A percentile compares a stretch with the other conserved stretches of the same genome.
Conservation (phyloP, 2,797 vertebrate genomes). For the Stomatorhinus walkeri region DNA sequence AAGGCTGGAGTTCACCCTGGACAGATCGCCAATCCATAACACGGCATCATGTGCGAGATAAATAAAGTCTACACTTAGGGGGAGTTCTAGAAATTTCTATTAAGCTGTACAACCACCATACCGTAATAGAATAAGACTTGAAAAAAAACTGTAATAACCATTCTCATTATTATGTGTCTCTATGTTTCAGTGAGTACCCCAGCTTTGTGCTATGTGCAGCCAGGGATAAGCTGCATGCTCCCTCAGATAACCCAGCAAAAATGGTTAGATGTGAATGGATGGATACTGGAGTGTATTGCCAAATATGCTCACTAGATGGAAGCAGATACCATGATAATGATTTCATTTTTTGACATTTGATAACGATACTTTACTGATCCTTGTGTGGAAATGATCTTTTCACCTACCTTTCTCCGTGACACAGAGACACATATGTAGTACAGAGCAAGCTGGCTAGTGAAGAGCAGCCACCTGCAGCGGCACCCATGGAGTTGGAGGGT, state of each 20-base stretch:
- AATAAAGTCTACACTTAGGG: neutral
- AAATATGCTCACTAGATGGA: neutral
- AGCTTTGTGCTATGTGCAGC: neutral
- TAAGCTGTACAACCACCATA: too few relatives aligned
- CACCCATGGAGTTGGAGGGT: neutral
- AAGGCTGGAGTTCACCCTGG: neutral
- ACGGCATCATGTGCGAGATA: neutral
- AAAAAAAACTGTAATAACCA: neutral
- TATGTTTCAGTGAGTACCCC: neutral
- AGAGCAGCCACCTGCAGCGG: neutral
- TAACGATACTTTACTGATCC: neutral
- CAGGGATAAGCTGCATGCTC: neutral
- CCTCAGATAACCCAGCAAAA: neutral
- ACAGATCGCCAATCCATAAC: neutral
- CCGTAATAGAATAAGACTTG: neutral
- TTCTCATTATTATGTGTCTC: neutral
- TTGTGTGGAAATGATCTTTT: neutral
- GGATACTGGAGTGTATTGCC: neutral
- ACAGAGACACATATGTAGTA: neutral
- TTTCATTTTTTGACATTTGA: neutral
- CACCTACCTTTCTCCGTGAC: neutral
- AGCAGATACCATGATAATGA: neutral
- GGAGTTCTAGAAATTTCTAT: too few relatives aligned
- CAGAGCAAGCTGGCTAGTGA: neutral
- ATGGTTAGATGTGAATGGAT: neutral